Conservation (phyloP, 2,888 invertebrate genomes). For the Mongoloraphidia duomilia region DNA sequence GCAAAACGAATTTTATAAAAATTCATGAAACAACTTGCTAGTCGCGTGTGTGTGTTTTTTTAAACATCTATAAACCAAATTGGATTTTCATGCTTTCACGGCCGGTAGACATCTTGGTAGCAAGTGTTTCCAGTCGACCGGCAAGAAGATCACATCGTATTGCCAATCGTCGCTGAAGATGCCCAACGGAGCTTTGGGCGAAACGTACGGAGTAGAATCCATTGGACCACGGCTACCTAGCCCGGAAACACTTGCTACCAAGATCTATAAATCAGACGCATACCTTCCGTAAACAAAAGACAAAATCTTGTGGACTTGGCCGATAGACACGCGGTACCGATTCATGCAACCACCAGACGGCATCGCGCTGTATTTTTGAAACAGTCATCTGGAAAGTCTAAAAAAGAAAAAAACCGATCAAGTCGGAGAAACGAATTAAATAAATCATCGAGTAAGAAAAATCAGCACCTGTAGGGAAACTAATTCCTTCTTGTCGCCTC, state of each 20-base stretch:
- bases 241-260: not conserved
- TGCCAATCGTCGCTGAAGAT: too few species aligned
- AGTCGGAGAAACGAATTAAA: not conserved
- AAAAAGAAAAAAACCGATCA: not conserved
- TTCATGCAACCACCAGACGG: conserved; percentile 79
- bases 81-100: too few species aligned
- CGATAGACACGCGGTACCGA: conserved; percentile 60
- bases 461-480: conserved; percentile 22
- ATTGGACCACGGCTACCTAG: too few species aligned
- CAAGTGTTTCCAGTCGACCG: too few species aligned
- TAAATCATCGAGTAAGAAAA: not conserved
- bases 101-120: too few species aligned
- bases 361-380: conserved; percentile 66
- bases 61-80: too few species aligned
- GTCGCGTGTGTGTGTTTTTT: too few species aligned
- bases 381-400: conserved; percentile 24
- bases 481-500: conserved; percentile 37
- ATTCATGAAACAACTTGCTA: too few species aligned
- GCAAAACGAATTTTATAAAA: conserved; percentile 6
- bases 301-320: conserved; percentile 55
- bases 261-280: not conserved
- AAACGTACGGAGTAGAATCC: too few species aligned
- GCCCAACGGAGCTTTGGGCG: too few species aligned
- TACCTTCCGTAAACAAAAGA: conserved; percentile 64
- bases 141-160: too few species aligned